A percentile compares a stretch with the other conserved stretches of the same genome.
These are phyloP conservation scores for Bimastos eiseni DNA, from an alignment of 2,888 invertebrate genomes.

Conservation along the genomic window DNA sequence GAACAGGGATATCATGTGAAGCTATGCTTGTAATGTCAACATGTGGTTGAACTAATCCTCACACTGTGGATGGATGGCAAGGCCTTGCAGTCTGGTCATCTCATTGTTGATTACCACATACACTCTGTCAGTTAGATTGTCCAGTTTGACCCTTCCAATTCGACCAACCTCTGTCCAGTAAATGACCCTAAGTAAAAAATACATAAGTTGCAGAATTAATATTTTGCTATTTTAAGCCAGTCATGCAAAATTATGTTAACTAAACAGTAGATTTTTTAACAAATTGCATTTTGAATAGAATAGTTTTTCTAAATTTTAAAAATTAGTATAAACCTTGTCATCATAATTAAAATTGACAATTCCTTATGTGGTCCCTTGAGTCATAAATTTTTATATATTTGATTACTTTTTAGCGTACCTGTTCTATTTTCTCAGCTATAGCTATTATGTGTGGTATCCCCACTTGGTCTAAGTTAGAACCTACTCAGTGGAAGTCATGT, in stretches of 20 bases:
- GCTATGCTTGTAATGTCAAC: not conserved
- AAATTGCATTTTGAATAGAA: not conserved
- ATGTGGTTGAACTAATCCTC: not conserved
- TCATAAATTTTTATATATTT: not conserved
- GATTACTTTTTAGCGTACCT: not conserved
- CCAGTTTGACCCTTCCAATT: not conserved
- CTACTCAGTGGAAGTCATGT: not conserved
- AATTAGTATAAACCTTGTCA: not conserved
- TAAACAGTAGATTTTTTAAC: too few relatives aligned
- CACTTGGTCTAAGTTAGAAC: not conserved
- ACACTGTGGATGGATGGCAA: constrained; percentile 1
- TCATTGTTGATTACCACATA: not conserved
- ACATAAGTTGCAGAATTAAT: not conserved
- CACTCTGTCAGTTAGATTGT: not conserved
- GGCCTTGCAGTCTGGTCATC: not conserved
- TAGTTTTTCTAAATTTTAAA: not conserved
- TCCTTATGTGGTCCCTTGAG: not conserved
- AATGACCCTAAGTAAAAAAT: not conserved
- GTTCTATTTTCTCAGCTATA: not conserved
- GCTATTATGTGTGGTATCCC: not conserved
- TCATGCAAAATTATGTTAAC: too few relatives aligned
- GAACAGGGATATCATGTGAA: too few relatives aligned
- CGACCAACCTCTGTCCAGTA: constrained; percentile 13
- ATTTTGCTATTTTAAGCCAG: not conserved
- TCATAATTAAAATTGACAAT: not conserved